Conservation (phyloP, 2,888 invertebrate genomes). For the Nymphalis urticae region DNA sequence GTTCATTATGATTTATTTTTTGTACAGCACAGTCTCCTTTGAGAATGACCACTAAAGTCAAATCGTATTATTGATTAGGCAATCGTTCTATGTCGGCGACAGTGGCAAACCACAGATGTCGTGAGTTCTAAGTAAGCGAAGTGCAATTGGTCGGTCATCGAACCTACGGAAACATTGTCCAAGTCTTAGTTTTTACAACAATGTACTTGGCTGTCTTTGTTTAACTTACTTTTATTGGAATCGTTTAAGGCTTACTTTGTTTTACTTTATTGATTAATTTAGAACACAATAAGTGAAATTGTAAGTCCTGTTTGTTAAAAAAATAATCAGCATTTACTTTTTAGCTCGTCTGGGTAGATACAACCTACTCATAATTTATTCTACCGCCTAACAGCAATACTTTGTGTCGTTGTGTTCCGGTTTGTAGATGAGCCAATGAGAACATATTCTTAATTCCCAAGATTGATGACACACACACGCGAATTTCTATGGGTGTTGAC, state of each 20-base stretch:
- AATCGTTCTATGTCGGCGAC: conserved; percentile 18
- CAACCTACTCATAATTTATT: neutral
- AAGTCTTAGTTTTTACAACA: conserved; percentile 34
- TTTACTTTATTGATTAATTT: conserved; percentile 1
- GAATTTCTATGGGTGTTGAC: too few relatives aligned
- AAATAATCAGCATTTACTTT: too few relatives aligned
- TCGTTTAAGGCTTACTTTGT: conserved; percentile 1
- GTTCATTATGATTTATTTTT: too few relatives aligned
- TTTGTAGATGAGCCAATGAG: too few relatives aligned
- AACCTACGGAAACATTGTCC: conserved; percentile 33
- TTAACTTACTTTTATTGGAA: conserved; percentile 6
- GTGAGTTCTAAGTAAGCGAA: conserved; percentile 39
- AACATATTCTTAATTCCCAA: too few relatives aligned
- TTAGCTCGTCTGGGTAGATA: too few relatives aligned
- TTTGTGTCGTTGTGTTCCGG: neutral
- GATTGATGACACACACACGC: too few relatives aligned
- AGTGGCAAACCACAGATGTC: conserved; percentile 46
- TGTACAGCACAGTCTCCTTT: too few relatives aligned
- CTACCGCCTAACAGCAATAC: neutral
- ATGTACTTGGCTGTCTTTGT: conserved; percentile 15
- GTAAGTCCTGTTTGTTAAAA: too few relatives aligned
- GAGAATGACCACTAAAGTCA: too few relatives aligned
- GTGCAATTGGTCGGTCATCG: conserved; percentile 43
- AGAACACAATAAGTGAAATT: too few relatives aligned
- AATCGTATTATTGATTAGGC: conserved; percentile 28